Base-by-base conservation (phyloP, 2,797 vertebrate species). In the Ataeniobius toweri region DNA sequence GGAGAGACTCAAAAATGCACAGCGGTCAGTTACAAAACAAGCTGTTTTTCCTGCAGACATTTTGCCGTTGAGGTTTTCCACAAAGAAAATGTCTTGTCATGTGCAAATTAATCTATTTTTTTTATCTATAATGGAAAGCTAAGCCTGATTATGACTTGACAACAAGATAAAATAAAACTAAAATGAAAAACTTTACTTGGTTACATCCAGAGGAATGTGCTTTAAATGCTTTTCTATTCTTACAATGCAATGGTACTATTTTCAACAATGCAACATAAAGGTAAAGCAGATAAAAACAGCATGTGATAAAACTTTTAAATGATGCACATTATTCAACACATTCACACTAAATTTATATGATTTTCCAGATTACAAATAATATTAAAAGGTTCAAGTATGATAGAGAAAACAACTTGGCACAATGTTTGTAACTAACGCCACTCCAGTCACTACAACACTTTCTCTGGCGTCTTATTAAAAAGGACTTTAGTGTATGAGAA, bases 21-120 rank as follows among this genome's bases (percentile, higher is more conserved):
- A 63, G 59, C 59, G 79, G 76, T 83, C 72, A 76, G 82, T 78
- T 68, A 50, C 31, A 81, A 84, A 88, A 77, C 22, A 75, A 69
- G 24, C 31, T 78, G 48, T 58, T 80, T 55, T 81, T 81, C 75
- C 48, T 75, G 55, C 20, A 73, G 63, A 63, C 3, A 24, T 73
- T 82, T 76, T 70, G 51, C n/a, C 13, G 5, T 56, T 71, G 78
- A 82, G 51, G 70, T 77, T 85, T 79, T 71, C 28, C 41, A 6
- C 61, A 46, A 71, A 59, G 74, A 78, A 75, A 56, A 56, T 5
- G 20, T 0, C 28, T 5, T 5, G 50, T 50, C 44, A 24, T 50
- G 13, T 68, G 10, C 39, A 44, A 44, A 4, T 3, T 9, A n/a
- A 65, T 36, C 8, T 26, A 3, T 65, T 65, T 20, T 20, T 36